phyloP scores from a whole-genome alignment of 1,140 invertebrate species.

The Dendrolimus kikuchii region DNA sequence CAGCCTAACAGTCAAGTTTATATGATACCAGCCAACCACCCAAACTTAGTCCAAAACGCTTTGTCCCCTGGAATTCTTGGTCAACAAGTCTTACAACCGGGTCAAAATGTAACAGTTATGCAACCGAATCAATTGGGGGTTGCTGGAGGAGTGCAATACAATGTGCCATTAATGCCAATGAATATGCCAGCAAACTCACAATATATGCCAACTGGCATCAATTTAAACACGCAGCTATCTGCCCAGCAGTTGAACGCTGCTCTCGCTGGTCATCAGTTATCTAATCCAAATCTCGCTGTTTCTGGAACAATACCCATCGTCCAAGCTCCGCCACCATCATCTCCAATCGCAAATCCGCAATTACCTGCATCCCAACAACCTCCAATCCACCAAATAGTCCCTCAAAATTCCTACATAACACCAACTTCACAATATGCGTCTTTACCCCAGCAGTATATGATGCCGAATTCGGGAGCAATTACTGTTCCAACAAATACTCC shows the following conservation, averaged over 20 bases:
- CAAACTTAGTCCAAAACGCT: slow-evolving; percentile 43
- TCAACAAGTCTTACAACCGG: slow-evolving; percentile 52
- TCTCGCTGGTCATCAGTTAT: slow-evolving; percentile 43
- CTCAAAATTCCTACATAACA: slow-evolving; percentile 46
- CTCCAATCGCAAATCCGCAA: slow-evolving; percentile 42
- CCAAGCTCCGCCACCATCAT: slow-evolving; percentile 42
- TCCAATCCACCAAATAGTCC: slow-evolving; percentile 47
- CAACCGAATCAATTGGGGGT: slow-evolving; percentile 55
- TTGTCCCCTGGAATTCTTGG: slow-evolving; percentile 44
- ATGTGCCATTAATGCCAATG: slow-evolving; percentile 59
- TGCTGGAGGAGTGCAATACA: slow-evolving; percentile 56
- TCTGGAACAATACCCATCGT: slow-evolving; percentile 58
- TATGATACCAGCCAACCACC: slow-evolving; percentile 61
- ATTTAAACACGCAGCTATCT: slow-evolving; percentile 54
- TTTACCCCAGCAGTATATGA: slow-evolving; percentile 53
- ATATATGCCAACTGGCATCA: slow-evolving; percentile 54
- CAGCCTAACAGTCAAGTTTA: slow-evolving; percentile 63
- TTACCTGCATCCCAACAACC: slow-evolving; percentile 35
- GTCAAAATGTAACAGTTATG: slow-evolving; percentile 62
- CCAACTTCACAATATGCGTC: slow-evolving; percentile 49
- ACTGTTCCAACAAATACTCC: slow-evolving; percentile 35
- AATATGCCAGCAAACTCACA: slow-evolving; percentile 53
- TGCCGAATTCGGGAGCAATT: slow-evolving; percentile 47
- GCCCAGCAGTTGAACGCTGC: slow-evolving; percentile 60
- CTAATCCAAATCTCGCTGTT: slow-evolving; percentile 31